Evolutionary conservation across 1,140 invertebrate genomes (phyloP), one percentile per base, ranked within the genome.

Genomic region (Trichomalopsis sarcophagae): DNA sequence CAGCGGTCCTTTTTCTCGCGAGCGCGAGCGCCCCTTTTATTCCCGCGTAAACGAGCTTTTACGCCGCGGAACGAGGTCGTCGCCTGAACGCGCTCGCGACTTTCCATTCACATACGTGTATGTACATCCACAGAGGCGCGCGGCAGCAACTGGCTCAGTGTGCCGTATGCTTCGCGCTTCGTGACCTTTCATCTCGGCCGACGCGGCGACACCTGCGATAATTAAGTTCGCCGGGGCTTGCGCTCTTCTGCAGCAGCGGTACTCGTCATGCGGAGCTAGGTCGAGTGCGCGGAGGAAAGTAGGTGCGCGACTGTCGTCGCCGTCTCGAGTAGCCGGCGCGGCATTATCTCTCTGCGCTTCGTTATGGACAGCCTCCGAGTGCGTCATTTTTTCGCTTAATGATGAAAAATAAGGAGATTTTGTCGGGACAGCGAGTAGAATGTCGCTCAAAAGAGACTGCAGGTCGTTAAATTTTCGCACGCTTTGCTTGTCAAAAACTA

Each of bases 21-120:
- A 36, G 33, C 33, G 33, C 33, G 33, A 36, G 33, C 33, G 33
- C 33, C 1, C 69, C 27, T 30, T 71, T 33, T 17, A 71, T 33
- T 71, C 27, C 2, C 69, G 27, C 69, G 69, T 71, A 71, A 71
- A 71, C 69, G 69, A 33, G 69, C 69, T 71, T 33, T 71, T 33
- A 33, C 69, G 17, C 11, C 69, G 69, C 69, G 69, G 1, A 71
- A 71, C 69, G 69, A 71, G 27, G 27, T 33, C 23, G 69, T 33
- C 23, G 27, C 27, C 27, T 23, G 17, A 5, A 11, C 27, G 23
- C 69, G 23, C 69, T 9, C 23, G 27, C 9, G 69, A 27, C 30
- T 62, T 62, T 62, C n/a, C 55, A n/a, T 62, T 62, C 17, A 55
- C 17, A 62, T 50, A 50, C 14, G 4, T 13, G 4, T 50, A 17